Percentiles rank a stretch among this genome's conserved stretches.
Conservation (phyloP, 2,797 vertebrate species). For the Eulemur rubriventer region DNA sequence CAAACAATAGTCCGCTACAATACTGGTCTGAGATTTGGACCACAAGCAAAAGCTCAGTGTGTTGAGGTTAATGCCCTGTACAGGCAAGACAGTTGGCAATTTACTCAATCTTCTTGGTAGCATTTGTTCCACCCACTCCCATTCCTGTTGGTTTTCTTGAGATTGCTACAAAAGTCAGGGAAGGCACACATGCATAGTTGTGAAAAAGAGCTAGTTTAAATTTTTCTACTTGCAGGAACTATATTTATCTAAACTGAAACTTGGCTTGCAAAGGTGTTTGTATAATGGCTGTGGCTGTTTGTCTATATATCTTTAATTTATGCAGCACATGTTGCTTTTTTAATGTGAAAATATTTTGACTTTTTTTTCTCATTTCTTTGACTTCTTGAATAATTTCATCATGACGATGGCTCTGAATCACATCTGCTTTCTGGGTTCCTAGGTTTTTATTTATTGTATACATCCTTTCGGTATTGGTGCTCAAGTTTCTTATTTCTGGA, state of each 20-base stretch:
- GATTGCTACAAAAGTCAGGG: background rate
- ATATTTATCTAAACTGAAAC: conserved; percentile 58
- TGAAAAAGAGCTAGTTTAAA: conserved; percentile 25
- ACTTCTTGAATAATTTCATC: conserved; percentile 61
- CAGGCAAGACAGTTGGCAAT: background rate
- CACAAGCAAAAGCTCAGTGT: background rate
- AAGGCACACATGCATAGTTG: background rate
- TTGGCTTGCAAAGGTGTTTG: conserved; percentile 65
- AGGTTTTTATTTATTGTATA: background rate
- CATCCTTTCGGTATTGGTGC: background rate
- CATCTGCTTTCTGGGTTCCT: conserved; percentile 32
- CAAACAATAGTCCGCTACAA: conserved; percentile 7
- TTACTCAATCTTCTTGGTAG: background rate
- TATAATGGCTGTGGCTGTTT: conserved; percentile 59
- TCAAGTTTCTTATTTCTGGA: background rate
- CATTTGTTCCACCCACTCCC: background rate
- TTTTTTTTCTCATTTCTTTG: conserved; percentile 51
- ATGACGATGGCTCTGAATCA: background rate
- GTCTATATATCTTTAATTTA: conserved; percentile 60
- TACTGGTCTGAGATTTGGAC: conserved; percentile 8
- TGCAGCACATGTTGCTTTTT: conserved; percentile 39
- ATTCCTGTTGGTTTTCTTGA: conserved; percentile 5
- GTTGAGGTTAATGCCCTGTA: background rate
- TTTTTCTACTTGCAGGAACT: conserved; percentile 25
- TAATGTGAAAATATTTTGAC: conserved; percentile 70